These are phyloP conservation scores for Noctua janthina DNA, from an alignment of 2,888 invertebrate genomes.

Conservation along the genomic window DNA sequence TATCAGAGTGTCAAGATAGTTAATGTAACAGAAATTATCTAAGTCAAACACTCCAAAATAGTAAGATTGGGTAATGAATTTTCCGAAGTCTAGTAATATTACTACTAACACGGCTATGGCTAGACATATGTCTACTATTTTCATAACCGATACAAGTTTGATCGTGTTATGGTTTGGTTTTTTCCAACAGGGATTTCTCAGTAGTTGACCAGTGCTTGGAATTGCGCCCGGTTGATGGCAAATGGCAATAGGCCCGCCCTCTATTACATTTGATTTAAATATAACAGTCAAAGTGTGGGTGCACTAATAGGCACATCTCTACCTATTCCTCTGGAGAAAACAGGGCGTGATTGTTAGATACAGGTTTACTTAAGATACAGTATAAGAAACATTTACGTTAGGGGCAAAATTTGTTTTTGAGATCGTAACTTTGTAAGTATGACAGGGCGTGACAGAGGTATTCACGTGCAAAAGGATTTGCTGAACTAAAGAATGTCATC, in stretches of 20 bases:
- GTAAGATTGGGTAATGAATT: constrained; percentile 18
- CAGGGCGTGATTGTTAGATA: neutral
- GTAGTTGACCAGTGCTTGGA: neutral
- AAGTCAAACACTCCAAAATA: constrained; percentile 38
- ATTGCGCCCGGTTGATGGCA: neutral
- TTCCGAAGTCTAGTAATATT: constrained; percentile 1
- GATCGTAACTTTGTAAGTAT: constrained; percentile 8
- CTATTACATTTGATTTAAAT: neutral
- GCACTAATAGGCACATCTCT: neutral
- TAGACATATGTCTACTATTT: constrained; percentile 2
- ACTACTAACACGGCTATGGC: too few species aligned
- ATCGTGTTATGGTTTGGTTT: neutral
- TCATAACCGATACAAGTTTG: constrained; percentile 17
- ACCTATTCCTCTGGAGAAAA: accelerated
- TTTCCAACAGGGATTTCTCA: neutral
- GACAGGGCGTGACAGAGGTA: constrained; percentile 21
- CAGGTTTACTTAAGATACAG: neutral
- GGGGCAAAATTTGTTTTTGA: constrained; percentile 21
- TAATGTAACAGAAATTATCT: constrained; percentile 23
- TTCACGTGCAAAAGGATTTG: constrained; percentile 51
- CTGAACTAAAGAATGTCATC: constrained; percentile 39
- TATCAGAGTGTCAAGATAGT: constrained; percentile 48
- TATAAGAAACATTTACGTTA: neutral
- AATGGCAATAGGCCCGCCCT: neutral
- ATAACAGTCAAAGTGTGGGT: neutral